Evolutionary conservation across 2,888 invertebrate species (phyloP).

Genomic region (Andricus curvator): DNA sequence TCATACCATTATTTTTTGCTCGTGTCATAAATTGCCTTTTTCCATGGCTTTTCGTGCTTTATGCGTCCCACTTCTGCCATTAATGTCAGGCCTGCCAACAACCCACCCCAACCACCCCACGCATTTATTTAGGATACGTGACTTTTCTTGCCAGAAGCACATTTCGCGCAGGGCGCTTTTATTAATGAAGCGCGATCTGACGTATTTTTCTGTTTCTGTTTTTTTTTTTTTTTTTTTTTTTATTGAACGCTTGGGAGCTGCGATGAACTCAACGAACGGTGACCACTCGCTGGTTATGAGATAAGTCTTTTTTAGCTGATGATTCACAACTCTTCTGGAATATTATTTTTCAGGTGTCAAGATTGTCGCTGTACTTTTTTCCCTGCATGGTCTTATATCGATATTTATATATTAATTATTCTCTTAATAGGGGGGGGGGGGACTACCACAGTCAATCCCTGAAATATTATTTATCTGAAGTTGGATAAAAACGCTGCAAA

Average conservation of each 20-base stretch:
- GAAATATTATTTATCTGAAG: too few species aligned
- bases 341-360: background rate
- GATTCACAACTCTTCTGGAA: background rate
- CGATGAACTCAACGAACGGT: conserved; percentile 1
- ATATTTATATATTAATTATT: too few species aligned
- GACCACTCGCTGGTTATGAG: background rate
- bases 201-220: conserved; percentile 19
- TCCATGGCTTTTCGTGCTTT: conserved; percentile 71
- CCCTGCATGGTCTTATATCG: too few species aligned
- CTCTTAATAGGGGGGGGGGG: too few species aligned
- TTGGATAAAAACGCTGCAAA: too few species aligned
- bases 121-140: conserved; percentile 72
- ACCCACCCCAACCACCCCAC: conserved; percentile 49
- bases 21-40: conserved; percentile 73
- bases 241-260: too few species aligned
- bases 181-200: conserved; percentile 68
- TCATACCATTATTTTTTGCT: conserved; percentile 74
- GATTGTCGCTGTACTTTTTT: too few species aligned
- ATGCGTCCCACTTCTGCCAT: conserved; percentile 76
- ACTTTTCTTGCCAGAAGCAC: conserved; percentile 71
- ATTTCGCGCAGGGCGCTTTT: conserved; percentile 64
- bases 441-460: too few species aligned
- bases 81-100: conserved; percentile 67
- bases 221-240: too few species aligned
- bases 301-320: background rate